A percentile compares a stretch with the other conserved stretches of the same genome.
Conservation (phyloP, 2,888 invertebrate genomes). For the Nemotelus nigrinus region DNA sequence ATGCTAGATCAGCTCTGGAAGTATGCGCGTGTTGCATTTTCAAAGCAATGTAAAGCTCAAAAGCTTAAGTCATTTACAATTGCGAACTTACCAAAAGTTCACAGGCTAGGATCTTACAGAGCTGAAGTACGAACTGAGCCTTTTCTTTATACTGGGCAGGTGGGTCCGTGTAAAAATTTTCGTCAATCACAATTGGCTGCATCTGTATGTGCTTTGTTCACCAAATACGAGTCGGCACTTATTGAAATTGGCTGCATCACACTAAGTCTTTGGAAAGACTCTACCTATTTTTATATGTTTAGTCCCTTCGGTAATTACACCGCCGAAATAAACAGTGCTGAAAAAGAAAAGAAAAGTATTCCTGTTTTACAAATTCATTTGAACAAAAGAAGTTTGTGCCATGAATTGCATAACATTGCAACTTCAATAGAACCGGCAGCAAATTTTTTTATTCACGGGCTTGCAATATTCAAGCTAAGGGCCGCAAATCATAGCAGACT, state of each 20-base stretch:
- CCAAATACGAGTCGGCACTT: conserved; percentile 57
- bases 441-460: conserved; percentile 68
- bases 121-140: conserved; percentile 56
- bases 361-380: conserved; percentile 74
- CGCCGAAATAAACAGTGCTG: conserved; percentile 67
- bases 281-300: conserved; percentile 72
- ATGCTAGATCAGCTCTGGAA: conserved; percentile 67
- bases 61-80: conserved; percentile 57
- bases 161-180: conserved; percentile 57
- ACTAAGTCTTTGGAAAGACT: conserved; percentile 73
- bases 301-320: conserved; percentile 73
- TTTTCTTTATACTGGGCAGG: conserved; percentile 58
- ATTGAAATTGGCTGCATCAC: conserved; percentile 70
- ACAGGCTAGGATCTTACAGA: conserved; percentile 62
- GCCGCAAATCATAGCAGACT: conserved; percentile 42
- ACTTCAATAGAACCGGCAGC: conserved; percentile 59
- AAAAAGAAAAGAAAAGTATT: conserved; percentile 61
- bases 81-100: conserved; percentile 61
- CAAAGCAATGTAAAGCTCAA: conserved; percentile 56
- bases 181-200: conserved; percentile 57
- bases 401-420: conserved; percentile 67
- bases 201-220: conserved; percentile 57
- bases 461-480: conserved; percentile 61
- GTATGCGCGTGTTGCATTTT: conserved; percentile 58
- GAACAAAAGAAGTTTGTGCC: conserved; percentile 69